Conservation (phyloP, 2,797 vertebrate species). For the Halcyon smyrnensis region DNA sequence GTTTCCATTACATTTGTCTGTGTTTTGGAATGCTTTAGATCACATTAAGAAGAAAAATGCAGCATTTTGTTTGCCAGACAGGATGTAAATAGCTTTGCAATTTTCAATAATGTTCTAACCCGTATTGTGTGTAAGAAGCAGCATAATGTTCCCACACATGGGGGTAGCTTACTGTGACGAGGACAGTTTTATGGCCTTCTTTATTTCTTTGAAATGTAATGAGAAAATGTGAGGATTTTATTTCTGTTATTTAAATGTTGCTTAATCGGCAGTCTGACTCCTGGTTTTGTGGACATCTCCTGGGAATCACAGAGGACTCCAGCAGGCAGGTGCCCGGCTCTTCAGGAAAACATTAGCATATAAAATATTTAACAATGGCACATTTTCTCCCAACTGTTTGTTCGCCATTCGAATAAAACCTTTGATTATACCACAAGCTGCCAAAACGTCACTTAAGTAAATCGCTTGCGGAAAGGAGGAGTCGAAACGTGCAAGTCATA, state of each 20-base stretch:
- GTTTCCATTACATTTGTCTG: slow-evolving; percentile 2
- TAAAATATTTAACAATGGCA: not conserved
- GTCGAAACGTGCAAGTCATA: not conserved
- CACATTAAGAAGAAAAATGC: slow-evolving; percentile 28
- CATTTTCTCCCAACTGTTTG: not conserved
- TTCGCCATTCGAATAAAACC: not conserved
- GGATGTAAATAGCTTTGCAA: slow-evolving; percentile 23
- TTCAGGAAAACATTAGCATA: slow-evolving; percentile 1
- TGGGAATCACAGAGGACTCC: not conserved
- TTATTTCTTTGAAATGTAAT: slow-evolving; percentile 25
- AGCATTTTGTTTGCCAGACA: not conserved
- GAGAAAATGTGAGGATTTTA: slow-evolving; percentile 17
- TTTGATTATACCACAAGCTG: slow-evolving; percentile 2
- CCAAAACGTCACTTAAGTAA: not conserved
- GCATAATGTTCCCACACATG: slow-evolving; percentile 2
- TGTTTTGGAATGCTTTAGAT: slow-evolving; percentile 23
- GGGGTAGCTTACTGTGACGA: not conserved
- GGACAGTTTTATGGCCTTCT: slow-evolving; percentile 37
- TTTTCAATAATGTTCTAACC: slow-evolving; percentile 9
- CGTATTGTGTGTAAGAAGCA: not conserved
- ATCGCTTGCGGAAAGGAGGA: not conserved
- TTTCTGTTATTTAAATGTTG: slow-evolving; percentile 26
- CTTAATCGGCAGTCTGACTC: slow-evolving; percentile 9
- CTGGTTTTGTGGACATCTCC: not conserved
- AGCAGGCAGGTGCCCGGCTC: slow-evolving; percentile 34